These are phyloP conservation scores for Nymphalis io DNA, from an alignment of 1,140 invertebrate species.

Conservation along the genomic window DNA sequence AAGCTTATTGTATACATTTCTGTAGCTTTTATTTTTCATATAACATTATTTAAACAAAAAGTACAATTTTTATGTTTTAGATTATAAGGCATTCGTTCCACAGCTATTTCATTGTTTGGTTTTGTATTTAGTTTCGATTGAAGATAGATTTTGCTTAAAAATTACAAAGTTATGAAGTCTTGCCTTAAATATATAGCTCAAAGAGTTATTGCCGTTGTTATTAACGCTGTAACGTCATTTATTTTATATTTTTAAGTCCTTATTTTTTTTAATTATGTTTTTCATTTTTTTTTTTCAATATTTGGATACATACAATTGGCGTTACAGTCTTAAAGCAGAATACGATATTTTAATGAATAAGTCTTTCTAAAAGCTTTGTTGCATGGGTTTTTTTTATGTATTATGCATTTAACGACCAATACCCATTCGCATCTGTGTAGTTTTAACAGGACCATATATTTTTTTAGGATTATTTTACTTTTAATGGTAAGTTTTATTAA, in stretches of 20 bases:
- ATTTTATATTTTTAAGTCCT: constrained; percentile 7
- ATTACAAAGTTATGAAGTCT: constrained; percentile 31
- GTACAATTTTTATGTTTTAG: constrained; percentile 5
- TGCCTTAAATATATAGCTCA: constrained; percentile 10
- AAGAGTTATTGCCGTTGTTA: constrained; percentile 4
- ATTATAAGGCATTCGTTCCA: neutral
- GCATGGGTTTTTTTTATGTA: constrained; percentile 44
- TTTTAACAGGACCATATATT: constrained; percentile 46
- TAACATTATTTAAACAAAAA: neutral
- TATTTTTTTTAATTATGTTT: constrained; percentile 2
- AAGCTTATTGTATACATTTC: neutral
- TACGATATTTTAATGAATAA: constrained; percentile 14
- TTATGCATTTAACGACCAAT: constrained; percentile 37
- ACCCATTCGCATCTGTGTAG: constrained; percentile 33
- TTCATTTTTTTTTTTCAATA: neutral
- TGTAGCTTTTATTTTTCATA: neutral
- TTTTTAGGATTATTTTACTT: constrained; percentile 69
- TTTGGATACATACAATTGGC: neutral
- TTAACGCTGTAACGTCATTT: constrained; percentile 11
- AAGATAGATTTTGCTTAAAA: constrained; percentile 19
- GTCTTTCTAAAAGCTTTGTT: constrained; percentile 28
- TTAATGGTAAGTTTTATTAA: constrained; percentile 68
- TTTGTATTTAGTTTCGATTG: constrained; percentile 26
- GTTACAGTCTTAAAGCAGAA: constrained; percentile 18
- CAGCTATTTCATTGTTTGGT: constrained; percentile 24